A percentile compares a stretch with the other conserved stretches of the same genome.
These are phyloP conservation scores for Lamellibrachia columna DNA, from an alignment of 2,888 invertebrate species.

Conservation along the genomic window DNA sequence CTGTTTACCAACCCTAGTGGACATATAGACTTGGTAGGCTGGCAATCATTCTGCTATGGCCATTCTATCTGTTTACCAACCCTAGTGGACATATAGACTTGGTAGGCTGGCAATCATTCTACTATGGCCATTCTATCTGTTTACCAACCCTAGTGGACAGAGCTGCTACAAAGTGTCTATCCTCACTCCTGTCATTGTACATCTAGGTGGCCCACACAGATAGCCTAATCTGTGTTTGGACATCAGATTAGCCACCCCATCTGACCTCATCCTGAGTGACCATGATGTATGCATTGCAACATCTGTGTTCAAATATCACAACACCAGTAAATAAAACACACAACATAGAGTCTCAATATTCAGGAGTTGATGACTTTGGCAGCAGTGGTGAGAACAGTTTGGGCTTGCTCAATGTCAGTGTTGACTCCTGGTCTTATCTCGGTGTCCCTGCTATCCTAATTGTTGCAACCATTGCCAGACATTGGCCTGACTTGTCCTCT, in stretches of 20 bases:
- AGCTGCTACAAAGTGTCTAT: background rate
- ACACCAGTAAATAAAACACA: background rate
- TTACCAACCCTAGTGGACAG: background rate
- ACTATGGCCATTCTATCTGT: background rate
- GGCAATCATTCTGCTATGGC: background rate
- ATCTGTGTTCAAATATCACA: background rate
- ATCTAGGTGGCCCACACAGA: background rate
- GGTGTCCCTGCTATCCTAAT: background rate
- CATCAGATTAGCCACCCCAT: background rate
- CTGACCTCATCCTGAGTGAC: constrained; percentile 8
- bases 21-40: background rate
- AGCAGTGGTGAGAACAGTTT: background rate
- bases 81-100: background rate
- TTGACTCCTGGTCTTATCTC: background rate
- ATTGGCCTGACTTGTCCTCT: background rate
- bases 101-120: background rate
- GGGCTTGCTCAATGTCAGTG: background rate
- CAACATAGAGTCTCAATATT: background rate
- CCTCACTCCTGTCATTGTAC: background rate
- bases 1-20: too few species aligned
- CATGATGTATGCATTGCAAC: background rate
- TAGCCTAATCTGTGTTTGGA: background rate
- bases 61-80: too few species aligned
- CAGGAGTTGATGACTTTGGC: background rate
- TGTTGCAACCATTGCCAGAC: constrained; percentile 16